These are phyloP conservation scores for Exephanes ischioxanthus DNA, from an alignment of 2,888 invertebrate genomes.

Conservation along the genomic window DNA sequence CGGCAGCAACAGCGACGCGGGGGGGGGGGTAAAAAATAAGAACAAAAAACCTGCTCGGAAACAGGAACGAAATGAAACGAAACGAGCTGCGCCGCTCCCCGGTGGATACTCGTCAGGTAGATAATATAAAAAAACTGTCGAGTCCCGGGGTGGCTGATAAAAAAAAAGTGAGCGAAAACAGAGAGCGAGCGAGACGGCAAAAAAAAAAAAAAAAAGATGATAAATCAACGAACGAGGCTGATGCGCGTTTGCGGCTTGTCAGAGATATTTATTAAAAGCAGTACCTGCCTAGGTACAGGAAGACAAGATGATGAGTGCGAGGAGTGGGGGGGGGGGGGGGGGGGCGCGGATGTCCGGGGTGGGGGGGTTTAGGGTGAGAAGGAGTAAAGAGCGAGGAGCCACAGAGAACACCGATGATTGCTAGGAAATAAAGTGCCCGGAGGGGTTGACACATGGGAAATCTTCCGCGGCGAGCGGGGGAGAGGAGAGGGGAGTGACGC, in stretches of 20 bases:
- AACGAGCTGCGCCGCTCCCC: slow-evolving; percentile 63
- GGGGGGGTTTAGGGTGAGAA: slow-evolving; percentile 27
- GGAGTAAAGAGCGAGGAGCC: slow-evolving; percentile 42
- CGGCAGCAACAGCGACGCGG: not conserved
- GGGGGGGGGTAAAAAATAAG: slow-evolving; percentile 20
- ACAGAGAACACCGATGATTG: slow-evolving; percentile 64
- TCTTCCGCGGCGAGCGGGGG: slow-evolving; percentile 58
- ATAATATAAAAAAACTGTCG: slow-evolving; percentile 54
- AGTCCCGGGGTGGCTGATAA: slow-evolving; percentile 28
- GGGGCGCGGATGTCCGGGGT: not conserved
- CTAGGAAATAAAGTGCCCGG: slow-evolving; percentile 69
- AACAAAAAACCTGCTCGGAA: not conserved
- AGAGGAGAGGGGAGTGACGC: slow-evolving; percentile 27
- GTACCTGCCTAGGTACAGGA: slow-evolving; percentile 47
- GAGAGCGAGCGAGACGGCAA: not conserved
- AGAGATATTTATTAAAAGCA: slow-evolving; percentile 64
- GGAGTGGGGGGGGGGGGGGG: not conserved
- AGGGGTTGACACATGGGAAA: slow-evolving; percentile 70
- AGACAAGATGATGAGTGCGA: not conserved
- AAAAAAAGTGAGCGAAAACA: slow-evolving; percentile 11
- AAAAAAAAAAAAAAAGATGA: slow-evolving; percentile 12
- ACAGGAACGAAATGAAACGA: slow-evolving; percentile 49
- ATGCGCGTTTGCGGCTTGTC: slow-evolving; percentile 47
- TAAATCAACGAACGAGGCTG: slow-evolving; percentile 51
- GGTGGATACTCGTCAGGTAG: slow-evolving; percentile 58